Percentiles rank a stretch among this genome's conserved stretches.
Evolutionary conservation across 92 coral and sea anemone species (phyloP).

Genomic region (Bergia sp.): DNA sequence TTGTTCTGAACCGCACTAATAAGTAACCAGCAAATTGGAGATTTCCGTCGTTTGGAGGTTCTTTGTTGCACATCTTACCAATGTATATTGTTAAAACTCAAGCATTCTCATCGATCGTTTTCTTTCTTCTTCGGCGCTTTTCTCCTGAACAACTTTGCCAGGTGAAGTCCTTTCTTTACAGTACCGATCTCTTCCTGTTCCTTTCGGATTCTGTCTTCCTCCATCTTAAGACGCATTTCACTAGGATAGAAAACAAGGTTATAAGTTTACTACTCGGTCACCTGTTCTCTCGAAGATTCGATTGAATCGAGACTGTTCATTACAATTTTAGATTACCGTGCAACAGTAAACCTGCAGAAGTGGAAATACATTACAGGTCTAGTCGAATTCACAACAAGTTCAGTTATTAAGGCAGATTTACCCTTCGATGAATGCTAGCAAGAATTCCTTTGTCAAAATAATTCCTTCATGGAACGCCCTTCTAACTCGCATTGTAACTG

Average conservation of each 20-base stretch:
- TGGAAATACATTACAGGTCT: too few species aligned
- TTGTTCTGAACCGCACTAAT: not conserved
- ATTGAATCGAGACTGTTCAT: too few species aligned
- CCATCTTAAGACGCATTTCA: slow-evolving; percentile 41
- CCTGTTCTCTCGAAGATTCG: too few species aligned
- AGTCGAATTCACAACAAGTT: too few species aligned
- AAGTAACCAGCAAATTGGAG: not conserved
- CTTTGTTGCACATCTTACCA: not conserved
- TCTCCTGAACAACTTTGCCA: slow-evolving; percentile 30
- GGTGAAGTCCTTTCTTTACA: slow-evolving; percentile 28
- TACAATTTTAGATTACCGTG: too few species aligned
- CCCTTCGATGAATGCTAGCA: too few species aligned
- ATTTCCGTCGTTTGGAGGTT: not conserved
- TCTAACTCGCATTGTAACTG: too few species aligned
- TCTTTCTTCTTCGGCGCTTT: slow-evolving; percentile 13
- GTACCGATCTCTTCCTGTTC: slow-evolving; percentile 28
- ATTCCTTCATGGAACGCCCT: too few species aligned
- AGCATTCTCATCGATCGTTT: not conserved
- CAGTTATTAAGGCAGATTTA: too few species aligned
- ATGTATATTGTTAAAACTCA: not conserved
- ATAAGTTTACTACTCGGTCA: not conserved
- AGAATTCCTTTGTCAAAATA: too few species aligned
- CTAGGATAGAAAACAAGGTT: not conserved
- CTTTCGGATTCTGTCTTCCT: slow-evolving; percentile 22
- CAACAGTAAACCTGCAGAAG: too few species aligned